Evolutionary conservation across 2,113 vertebrate genomes (phyloP), one percentile per base, ranked within the genome.

Genomic region (Cercopithecus mona): DNA sequence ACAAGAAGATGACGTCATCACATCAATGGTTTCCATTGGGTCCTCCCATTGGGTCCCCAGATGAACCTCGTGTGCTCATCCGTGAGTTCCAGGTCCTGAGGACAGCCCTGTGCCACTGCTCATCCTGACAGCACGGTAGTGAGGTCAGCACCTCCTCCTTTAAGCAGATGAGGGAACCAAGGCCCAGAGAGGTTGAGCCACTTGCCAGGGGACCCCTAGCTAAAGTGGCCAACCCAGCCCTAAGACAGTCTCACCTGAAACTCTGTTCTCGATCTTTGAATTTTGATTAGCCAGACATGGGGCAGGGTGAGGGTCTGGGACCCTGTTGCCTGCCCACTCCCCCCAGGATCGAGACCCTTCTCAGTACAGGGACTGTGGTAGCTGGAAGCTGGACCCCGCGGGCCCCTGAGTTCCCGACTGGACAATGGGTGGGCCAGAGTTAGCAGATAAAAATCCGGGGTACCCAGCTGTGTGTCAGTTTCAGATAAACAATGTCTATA

Each of bases 381-480:
- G 48, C 64, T 43, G 30, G 52, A 64, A n/a, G 50, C 48, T 11
- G 7, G 72, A 23, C 16, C 75, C 3, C 0, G 22, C 2, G 1
- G 30, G 5, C 20, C 35, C 30, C 52, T 11, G 43, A 25, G 8
- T 6, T 68, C 48, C 38, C 4, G 1, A 16, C 13, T 8, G 59
- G 23, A 57, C 48, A 12, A 6, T 3, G 45, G 22, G 25, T 0
- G 30, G 10, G 8, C 79, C 68, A 12, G 3, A 9, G 3, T 23
- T 30, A n/a, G 27, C 66, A 22, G 73, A 45, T 9, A 20, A 70
- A n/a, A 30, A 3, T 0, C 2, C 0, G 12, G 78, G 59, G 27
- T 1, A 0, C 17, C 22, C 0, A 1, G 25, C 25, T 5, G 1
- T 9, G 11, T 8, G 1, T 8, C 50, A 2, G 0, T 8, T 13